Conservation (phyloP, 2,797 vertebrate species). For the Rhinichthys osculus region DNA sequence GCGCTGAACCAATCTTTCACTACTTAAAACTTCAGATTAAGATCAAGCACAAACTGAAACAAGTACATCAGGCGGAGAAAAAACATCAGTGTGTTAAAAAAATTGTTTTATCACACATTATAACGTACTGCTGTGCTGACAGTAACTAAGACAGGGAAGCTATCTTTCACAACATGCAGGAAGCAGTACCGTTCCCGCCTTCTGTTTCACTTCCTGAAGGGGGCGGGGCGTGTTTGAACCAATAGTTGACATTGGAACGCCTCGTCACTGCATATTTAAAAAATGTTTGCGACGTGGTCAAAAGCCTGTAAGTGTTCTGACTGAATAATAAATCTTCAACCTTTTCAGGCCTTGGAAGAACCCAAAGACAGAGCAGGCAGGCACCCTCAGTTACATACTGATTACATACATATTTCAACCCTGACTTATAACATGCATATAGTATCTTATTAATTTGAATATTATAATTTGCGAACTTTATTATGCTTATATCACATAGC, state of each 20-base stretch:
- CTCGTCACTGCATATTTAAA: neutral
- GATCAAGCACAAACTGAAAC: neutral
- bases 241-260: neutral
- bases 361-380: too few species aligned
- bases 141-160: too few species aligned
- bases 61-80: too few species aligned
- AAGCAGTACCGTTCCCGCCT: neutral
- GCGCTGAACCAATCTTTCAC: neutral
- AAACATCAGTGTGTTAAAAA: neutral
- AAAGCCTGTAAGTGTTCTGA: neutral
- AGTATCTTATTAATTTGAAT: neutral
- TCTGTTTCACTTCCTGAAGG: slow-evolving; percentile 27
- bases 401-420: neutral
- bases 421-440: neutral
- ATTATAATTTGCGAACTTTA: neutral
- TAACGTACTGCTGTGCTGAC: neutral
- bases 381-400: too few species aligned
- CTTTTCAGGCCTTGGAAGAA: neutral
- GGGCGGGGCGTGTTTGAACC: slow-evolving; percentile 21
- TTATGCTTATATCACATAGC: neutral
- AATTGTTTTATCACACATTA: neutral
- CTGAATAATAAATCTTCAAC: neutral
- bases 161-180: neutral
- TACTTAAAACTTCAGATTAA: neutral
- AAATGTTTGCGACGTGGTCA: too few species aligned